Percentiles rank a stretch among this genome's conserved stretches.
Conservation (phyloP, 1,140 invertebrate species). For the Cherax quadricarinatus region DNA sequence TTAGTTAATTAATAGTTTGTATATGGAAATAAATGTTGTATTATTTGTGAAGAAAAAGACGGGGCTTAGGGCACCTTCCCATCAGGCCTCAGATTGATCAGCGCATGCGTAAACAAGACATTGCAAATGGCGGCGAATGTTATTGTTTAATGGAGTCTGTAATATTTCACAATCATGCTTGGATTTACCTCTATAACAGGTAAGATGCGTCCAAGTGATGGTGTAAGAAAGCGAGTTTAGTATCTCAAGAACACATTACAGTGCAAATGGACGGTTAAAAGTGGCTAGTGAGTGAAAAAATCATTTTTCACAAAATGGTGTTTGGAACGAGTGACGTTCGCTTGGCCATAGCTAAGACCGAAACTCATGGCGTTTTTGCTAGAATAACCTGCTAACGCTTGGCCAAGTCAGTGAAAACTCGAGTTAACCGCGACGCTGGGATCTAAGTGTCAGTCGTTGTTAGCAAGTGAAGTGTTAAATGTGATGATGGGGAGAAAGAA, state of each 20-base stretch:
- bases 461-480: slow-evolving; percentile 30
- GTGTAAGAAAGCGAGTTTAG: slow-evolving; percentile 53
- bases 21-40: not conserved
- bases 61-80: slow-evolving; percentile 37
- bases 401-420: slow-evolving; percentile 31
- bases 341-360: slow-evolving; percentile 32
- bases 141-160: slow-evolving; percentile 73
- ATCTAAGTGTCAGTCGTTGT: not conserved
- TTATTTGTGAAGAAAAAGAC: slow-evolving; percentile 45
- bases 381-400: slow-evolving; percentile 34
- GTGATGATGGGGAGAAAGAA: slow-evolving; percentile 23
- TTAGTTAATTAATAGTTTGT: not conserved
- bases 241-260: slow-evolving; percentile 41
- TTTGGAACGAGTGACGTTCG: slow-evolving; percentile 58
- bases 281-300: slow-evolving; percentile 48
- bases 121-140: slow-evolving; percentile 73
- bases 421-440: slow-evolving; percentile 6
- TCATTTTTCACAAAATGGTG: slow-evolving; percentile 65
- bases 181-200: slow-evolving; percentile 70
- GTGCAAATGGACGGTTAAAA: slow-evolving; percentile 35
- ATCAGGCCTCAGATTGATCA: slow-evolving; percentile 69
- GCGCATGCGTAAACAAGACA: slow-evolving; percentile 70
- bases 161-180: slow-evolving; percentile 70
- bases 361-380: slow-evolving; percentile 22
- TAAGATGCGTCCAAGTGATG: slow-evolving; percentile 53